Base-by-base conservation (phyloP, 92 coral and sea anemone genomes). In the Chrysogorgia sp. region DNA sequence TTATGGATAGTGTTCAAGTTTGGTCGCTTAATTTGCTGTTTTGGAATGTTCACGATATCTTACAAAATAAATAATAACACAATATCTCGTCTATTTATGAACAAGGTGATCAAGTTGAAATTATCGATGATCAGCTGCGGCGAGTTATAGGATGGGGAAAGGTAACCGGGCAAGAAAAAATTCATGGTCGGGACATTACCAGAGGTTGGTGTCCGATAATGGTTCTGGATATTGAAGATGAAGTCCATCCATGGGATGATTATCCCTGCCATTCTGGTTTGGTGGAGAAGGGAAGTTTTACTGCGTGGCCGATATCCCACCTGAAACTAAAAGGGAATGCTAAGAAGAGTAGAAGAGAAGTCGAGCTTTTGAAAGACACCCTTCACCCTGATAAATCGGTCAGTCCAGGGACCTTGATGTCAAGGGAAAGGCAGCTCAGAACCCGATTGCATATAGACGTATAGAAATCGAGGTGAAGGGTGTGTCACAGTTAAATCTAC, bases 201-300 rank as follows among this genome's bases (percentile, higher is more conserved):
- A 33, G 37, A 33, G 74, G 74, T 43, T 66, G 74, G 74, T 29
- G 21, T 40, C 74, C 74, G 43, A 34, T 63, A 25, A 40, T 77
- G 82, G 68, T 67, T 63, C 71, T 40, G 34, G 82, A 67, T 41
- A 41, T 65, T 63, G 50, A 35, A 24, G 32, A 26, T 10, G 29
- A 21, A n/a, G 74, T 77, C 24, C 28, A 40, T 74, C 82, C 82
- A 14, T 77, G 82, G 82, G 56, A 61, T 29, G 72, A 77, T 19
- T 77, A 19, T 48, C 82, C 82, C 26, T 61, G 59, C 13, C 75
- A 77, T 21, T 77, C 82, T 33, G 74, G 49, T 17, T 22, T 15
- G 14, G 82, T 77, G 61, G 62, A 77, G 34, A 45, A 77, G 33
- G 82, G 33, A 21, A 77, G 72, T 28, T 77, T 62, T 47, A 28